Percentiles rank a stretch among this genome's conserved stretches.
These are phyloP conservation scores for Macaria notata DNA, from an alignment of 2,888 invertebrate genomes.

Conservation along the genomic window DNA sequence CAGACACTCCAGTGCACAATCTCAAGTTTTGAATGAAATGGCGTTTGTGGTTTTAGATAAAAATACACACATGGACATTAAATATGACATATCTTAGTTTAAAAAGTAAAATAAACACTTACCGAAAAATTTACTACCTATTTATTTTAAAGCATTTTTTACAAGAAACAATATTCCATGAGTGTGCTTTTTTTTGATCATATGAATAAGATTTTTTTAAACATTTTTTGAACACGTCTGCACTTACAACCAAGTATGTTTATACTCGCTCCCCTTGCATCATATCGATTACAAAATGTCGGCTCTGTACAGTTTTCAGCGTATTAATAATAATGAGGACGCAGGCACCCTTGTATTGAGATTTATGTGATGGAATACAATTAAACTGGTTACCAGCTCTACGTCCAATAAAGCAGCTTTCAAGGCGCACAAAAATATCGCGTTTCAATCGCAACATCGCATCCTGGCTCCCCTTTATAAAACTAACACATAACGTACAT, in stretches of 20 bases:
- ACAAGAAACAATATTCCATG: too few species aligned
- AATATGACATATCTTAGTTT: too few species aligned
- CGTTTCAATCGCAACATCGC: slow-evolving; percentile 68
- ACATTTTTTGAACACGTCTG: neutral
- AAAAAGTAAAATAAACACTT: too few species aligned
- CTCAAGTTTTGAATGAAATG: too few species aligned
- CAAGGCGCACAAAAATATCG: slow-evolving; percentile 70
- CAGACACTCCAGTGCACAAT: too few species aligned
- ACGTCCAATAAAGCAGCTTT: slow-evolving; percentile 62
- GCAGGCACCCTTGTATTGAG: slow-evolving; percentile 41
- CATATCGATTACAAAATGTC: slow-evolving; percentile 29
- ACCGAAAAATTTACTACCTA: too few species aligned
- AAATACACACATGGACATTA: too few species aligned
- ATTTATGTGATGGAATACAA: slow-evolving; percentile 42
- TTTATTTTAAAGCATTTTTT: too few species aligned
- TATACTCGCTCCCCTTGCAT: neutral
- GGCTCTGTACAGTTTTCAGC: slow-evolving; percentile 2
- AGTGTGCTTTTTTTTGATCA: too few species aligned
- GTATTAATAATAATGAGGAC: slow-evolving; percentile 34
- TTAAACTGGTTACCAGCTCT: slow-evolving; percentile 40
- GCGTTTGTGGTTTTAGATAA: too few species aligned
- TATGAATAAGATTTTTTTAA: too few species aligned
- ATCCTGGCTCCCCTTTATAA: slow-evolving; percentile 70
- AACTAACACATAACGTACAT: slow-evolving; percentile 61
- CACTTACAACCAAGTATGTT: neutral